These are phyloP conservation scores for Leptobrachium ailaonicum DNA, from an alignment of 2,113 vertebrate genomes.

Conservation along the genomic window DNA sequence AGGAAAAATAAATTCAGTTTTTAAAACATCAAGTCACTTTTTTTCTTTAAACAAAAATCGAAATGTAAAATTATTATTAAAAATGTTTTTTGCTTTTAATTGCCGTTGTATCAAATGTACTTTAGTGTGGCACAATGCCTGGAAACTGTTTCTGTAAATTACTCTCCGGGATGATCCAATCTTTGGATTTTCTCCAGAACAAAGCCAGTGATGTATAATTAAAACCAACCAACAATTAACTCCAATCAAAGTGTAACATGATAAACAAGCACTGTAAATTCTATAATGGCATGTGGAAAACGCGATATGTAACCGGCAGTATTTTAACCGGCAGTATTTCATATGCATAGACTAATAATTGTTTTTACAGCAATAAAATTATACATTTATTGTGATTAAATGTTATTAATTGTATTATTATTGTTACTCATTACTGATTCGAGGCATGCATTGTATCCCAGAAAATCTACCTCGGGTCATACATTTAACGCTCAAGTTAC, in stretches of 20 bases:
- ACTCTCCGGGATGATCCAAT: constrained; percentile 68
- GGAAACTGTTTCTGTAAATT: constrained; percentile 74
- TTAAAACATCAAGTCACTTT: too few relatives aligned
- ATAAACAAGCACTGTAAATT: constrained; percentile 61
- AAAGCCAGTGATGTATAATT: constrained; percentile 74
- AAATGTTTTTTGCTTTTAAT: constrained; percentile 72
- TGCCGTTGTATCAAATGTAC: constrained; percentile 61
- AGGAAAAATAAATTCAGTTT: too few relatives aligned
- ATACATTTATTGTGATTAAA: too few relatives aligned
- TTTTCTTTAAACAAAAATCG: too few relatives aligned
- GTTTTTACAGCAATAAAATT: too few relatives aligned
- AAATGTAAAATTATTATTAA: constrained; percentile 57
- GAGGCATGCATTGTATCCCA: constrained; percentile 23
- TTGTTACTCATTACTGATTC: too few relatives aligned
- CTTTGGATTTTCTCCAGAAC: constrained; percentile 71
- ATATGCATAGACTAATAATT: too few relatives aligned
- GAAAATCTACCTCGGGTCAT: too few relatives aligned
- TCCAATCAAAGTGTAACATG: constrained; percentile 65
- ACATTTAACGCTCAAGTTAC: neutral
- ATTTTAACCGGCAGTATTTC: too few relatives aligned
- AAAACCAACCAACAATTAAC: constrained; percentile 77
- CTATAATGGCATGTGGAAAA: constrained; percentile 53
- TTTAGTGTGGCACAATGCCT: constrained; percentile 68
- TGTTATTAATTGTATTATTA: too few relatives aligned
- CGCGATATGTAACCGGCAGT: too few relatives aligned